Percentiles rank a stretch among this genome's conserved stretches.
These are phyloP conservation scores for Formica exsecta DNA, from an alignment of 1,140 invertebrate genomes.

Conservation along the genomic window DNA sequence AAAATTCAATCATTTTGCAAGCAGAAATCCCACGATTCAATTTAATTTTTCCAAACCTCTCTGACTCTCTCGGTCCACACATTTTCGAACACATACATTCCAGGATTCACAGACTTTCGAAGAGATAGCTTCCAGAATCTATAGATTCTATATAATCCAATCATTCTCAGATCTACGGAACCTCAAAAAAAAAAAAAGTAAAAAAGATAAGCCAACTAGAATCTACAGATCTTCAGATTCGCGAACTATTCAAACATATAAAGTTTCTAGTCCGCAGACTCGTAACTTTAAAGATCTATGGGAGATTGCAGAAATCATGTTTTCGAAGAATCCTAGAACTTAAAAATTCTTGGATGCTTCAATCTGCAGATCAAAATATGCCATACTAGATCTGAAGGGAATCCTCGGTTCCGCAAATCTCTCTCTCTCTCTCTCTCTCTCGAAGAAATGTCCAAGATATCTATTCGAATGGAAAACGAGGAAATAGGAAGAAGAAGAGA, in stretches of 20 bases:
- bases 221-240: slow-evolving; percentile 31
- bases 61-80: slow-evolving; percentile 9
- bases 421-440: not conserved
- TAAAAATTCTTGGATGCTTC: not conserved
- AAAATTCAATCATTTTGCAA: slow-evolving; percentile 29
- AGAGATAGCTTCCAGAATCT: slow-evolving; percentile 2
- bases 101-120: slow-evolving; percentile 20
- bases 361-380: not conserved
- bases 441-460: slow-evolving; percentile 9
- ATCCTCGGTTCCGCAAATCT: slow-evolving; percentile 22
- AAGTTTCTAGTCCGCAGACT: slow-evolving; percentile 5
- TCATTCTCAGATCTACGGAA: slow-evolving; percentile 44
- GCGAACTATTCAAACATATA: not conserved
- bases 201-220: not conserved
- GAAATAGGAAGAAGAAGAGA: slow-evolving; percentile 36
- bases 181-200: slow-evolving; percentile 14
- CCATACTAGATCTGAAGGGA: not conserved
- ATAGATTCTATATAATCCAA: slow-evolving; percentile 22
- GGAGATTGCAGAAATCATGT: not conserved
- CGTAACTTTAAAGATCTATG: not conserved
- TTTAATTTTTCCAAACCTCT: not conserved
- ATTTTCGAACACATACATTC: slow-evolving; percentile 11
- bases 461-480: not conserved
- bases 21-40: not conserved
- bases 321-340: not conserved